Evolutionary conservation across 2,113 vertebrate genomes (phyloP), one percentile per base, ranked within the genome.

Genomic region (Pseudorectes ferrugineus): DNA sequence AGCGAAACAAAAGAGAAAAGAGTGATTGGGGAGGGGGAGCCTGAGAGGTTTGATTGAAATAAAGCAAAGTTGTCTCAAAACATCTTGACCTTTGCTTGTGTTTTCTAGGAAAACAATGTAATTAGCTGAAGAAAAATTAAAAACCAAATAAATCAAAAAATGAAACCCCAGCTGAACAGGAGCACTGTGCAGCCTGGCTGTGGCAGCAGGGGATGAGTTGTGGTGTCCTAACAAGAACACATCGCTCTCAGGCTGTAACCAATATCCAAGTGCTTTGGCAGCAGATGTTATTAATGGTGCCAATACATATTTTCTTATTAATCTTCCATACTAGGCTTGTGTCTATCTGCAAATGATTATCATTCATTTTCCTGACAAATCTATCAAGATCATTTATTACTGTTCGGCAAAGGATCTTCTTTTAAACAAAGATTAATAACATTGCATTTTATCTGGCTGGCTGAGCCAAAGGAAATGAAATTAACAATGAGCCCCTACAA

Each of bases 381-480:
- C 96, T 97, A 96, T 97, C 97, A 97, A 85, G 96, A 96, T 96
- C 96, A 97, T 96, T 97, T 96, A 96, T 96, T 97, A 96, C 91
- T 91, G 84, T 92, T 96, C 86, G 2, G 86, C 92, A 93, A 81
- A 95, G 94, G 92, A 94, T 95, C 83, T 89, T 97, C 95, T 94
- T 95, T 96, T 94, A 97, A 96, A 96, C 95, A 89, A 94, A 97
- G 96, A 97, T 97, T 96, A 96, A 97, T 97, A 96, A 92, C 86
- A 16, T 79, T 89, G 87, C 57, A 54, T 93, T 94, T 97, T 92
- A 94, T 95, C 95, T 93, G 95, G 78, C 86, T 96, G 95, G 90
- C 90, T 97, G 95, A 97, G 95, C 95, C 93, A 92, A 96, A 96
- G 95, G 97, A 97, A 97, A 97, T 96, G 95, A 97, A 97, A 97